A percentile compares a stretch with the other conserved stretches of the same genome.
These are phyloP conservation scores for Mus pahari DNA, from an alignment of 2,113 vertebrate genomes.

Conservation along the genomic window DNA sequence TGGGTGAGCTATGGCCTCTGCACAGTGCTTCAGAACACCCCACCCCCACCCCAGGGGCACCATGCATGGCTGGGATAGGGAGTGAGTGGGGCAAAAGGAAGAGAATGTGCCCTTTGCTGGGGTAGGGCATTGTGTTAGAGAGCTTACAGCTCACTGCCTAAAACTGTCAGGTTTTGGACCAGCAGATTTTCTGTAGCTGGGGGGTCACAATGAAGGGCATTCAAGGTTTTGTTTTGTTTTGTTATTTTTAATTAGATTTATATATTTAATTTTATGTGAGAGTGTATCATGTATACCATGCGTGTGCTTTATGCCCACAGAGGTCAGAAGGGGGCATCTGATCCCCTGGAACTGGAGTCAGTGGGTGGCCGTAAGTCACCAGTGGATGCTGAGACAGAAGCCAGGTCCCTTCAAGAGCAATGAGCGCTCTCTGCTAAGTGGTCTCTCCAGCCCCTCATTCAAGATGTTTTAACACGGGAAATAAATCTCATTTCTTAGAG, in stretches of 20 bases:
- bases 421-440: neutral
- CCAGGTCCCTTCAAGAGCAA: neutral
- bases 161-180: neutral
- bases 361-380: neutral
- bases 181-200: neutral
- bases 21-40: too few relatives aligned
- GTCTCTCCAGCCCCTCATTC: neutral
- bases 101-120: too few relatives aligned
- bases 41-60: accelerated
- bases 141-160: neutral
- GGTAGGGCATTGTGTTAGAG: too few relatives aligned
- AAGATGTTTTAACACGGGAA: neutral
- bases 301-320: neutral
- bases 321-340: neutral
- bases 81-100: neutral
- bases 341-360: neutral
- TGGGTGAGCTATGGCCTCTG: too few relatives aligned
- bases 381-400: neutral
- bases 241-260: neutral
- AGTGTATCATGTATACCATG: neutral
- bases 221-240: neutral
- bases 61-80: neutral
- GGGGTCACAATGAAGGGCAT: neutral
- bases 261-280: neutral
- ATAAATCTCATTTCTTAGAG: neutral